Base-by-base conservation (phyloP, 2,113 vertebrate genomes). In the Holacanthus passer region DNA sequence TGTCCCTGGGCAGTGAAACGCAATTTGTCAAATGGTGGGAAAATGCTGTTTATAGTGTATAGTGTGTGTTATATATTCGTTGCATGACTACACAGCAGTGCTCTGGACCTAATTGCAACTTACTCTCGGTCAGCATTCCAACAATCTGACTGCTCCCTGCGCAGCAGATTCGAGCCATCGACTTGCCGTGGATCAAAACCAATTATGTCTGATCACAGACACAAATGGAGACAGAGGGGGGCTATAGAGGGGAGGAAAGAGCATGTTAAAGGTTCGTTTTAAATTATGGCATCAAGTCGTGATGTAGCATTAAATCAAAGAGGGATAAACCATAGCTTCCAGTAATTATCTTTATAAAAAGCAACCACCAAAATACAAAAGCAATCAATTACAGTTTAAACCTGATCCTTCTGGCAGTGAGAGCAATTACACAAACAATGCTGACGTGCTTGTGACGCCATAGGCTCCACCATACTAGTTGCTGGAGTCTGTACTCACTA, bases 111-210 rank as follows among this genome's bases (percentile, higher is more conserved):
- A 77, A 91, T 87, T 64, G 68, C 65, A 69, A 22, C 50, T 87
- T 77, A 66, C 75, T 85, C 74, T 72, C 31, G 73, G 82, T 90
- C 86, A 88, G 81, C 80, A 82, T 81, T 84, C 65, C 60, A 77
- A 84, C 69, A 22, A 73, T 73, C 64, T 70, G 29, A 62, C 56
- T 52, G 77, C 76, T 84, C 80, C 62, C 70, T 0, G 69, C 81
- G 50, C 83, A 58, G 77, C 82, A 84, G 79, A 89, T 74, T 78
- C 70, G 69, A 82, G 79, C 85, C 70, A 89, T 81, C 29, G 69
- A 92, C 88, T 80, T 41, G 62, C 3, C 66, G 74, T 50, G 73
- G 85, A 91, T 94, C 87, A 91, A 89, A 93, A 82, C 68, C 87
- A 91, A 90, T 91, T 87, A 89, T 7, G 47, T 70, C 77, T 77